These are phyloP conservation scores for Plecturocebus donacophilus DNA, from an alignment of 2,113 vertebrate species.

Conservation along the genomic window DNA sequence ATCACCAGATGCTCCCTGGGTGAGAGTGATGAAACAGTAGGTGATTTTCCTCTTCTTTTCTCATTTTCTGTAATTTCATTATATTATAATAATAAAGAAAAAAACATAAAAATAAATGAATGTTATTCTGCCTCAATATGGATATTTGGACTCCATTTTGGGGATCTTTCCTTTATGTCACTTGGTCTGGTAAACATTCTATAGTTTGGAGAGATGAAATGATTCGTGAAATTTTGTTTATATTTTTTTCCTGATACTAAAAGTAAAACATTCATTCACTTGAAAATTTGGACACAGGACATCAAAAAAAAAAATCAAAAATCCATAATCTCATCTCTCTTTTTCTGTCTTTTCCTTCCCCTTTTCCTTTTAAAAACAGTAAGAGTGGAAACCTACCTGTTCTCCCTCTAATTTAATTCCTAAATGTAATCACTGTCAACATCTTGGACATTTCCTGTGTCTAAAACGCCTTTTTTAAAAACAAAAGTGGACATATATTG, in stretches of 20 bases:
- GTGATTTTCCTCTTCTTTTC: background rate
- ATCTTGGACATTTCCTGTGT: background rate
- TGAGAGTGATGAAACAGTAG: background rate
- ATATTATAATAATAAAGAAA: background rate
- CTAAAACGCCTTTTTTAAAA: background rate
- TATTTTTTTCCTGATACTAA: background rate
- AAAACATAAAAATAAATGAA: background rate
- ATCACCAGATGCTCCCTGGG: background rate
- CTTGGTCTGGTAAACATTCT: background rate
- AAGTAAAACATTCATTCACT: background rate
- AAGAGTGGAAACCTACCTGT: background rate
- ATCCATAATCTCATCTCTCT: background rate
- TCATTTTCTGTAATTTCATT: background rate
- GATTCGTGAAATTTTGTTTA: background rate
- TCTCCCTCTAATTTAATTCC: background rate
- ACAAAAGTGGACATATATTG: background rate
- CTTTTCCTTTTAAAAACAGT: background rate
- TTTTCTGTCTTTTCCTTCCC: background rate
- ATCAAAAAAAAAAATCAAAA: background rate
- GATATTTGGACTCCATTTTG: background rate
- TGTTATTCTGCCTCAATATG: background rate
- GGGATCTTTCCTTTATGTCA: background rate
- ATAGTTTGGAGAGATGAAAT: background rate
- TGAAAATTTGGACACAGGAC: constrained; percentile 5
- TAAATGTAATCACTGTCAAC: background rate